Base-by-base conservation (phyloP, 92 coral and sea anemone species). In the Epizoanthus scotinus region DNA sequence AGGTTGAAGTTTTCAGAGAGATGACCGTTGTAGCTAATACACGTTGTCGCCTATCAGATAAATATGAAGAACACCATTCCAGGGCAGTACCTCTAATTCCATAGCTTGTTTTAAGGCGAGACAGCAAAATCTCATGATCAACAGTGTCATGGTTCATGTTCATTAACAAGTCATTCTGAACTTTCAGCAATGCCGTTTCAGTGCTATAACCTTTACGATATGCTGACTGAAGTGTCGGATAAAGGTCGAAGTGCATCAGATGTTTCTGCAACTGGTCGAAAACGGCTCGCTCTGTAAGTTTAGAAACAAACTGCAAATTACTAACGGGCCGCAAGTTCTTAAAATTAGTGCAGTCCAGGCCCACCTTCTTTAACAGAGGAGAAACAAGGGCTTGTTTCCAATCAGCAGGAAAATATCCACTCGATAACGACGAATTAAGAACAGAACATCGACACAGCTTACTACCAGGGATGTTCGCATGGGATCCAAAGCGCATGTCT, bases 31-130 rank as follows among this genome's bases (percentile, higher is more conserved):
- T n/a, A n/a, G n/a, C n/a, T n/a, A n/a, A n/a, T n/a, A 29, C 55
- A 78, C 66, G 69, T 28, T 58, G 83, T 9, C 70, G 29, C 36
- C 83, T 78, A 8, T 69, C 70, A 53, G 63, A 73, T 3, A 73
- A 27, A 29, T 44, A 73, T 3, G 60, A 44, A 1, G 3, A 13
- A 13, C n/a, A 55, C 60, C 60, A 55, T 3, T 3, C 15, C 5
- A 3, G 60, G n/a, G 15, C 60, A 13, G 18, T 13, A 3, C 60
- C 60, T 3, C 5, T 13, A 10, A 55, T 13, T 3, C 60, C 60
- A 21, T 13, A 55, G 2, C 15, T 55, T 3, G 5, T 3, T 2
- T 55, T 21, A 55, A 55, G 60, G n/a, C 60, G 6, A 2, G 3
- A 13, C 15, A 55, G 60, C 6, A 55, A 21, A 4, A 55, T 13